A percentile compares a stretch with the other conserved stretches of the same genome.
These are phyloP conservation scores for Oryzias dopingdopingensis DNA, from an alignment of 2,797 vertebrate genomes.

Conservation along the genomic window DNA sequence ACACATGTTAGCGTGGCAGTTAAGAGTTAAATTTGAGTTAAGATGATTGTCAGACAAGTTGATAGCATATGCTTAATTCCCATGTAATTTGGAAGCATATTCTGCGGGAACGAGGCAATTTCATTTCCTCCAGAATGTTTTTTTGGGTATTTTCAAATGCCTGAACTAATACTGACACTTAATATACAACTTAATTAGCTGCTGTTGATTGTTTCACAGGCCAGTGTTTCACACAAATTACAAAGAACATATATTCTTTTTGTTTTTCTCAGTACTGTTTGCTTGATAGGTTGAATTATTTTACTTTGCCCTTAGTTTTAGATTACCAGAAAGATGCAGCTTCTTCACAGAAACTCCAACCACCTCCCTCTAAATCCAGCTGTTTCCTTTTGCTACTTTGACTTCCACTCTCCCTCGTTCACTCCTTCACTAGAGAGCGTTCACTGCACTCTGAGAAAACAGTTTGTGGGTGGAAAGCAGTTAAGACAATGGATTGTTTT, in stretches of 20 bases:
- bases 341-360: conserved; percentile 61
- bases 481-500: conserved; percentile 80
- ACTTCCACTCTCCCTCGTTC: conserved; percentile 52
- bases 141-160: conserved; percentile 33
- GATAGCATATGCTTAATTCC: conserved; percentile 74
- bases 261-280: conserved; percentile 24
- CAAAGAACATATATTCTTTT: conserved; percentile 21
- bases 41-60: conserved; percentile 77
- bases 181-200: conserved; percentile 45
- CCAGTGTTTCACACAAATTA: conserved; percentile 24
- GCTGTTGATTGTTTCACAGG: conserved; percentile 34
- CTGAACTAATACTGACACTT: conserved; percentile 49
- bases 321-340: conserved; percentile 76
- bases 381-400: conserved; percentile 84
- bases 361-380: conserved; percentile 79
- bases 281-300: conserved; percentile 41
- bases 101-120: conserved; percentile 37
- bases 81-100: conserved; percentile 59
- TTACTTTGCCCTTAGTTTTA: conserved; percentile 49
- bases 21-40: conserved; percentile 91
- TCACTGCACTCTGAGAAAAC: conserved; percentile 65
- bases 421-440: conserved; percentile 55
- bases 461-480: conserved; percentile 74
- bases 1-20: conserved; percentile 90
- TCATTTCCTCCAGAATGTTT: conserved; percentile 50